Evolutionary conservation across 2,797 vertebrate species (phyloP), one percentile per base, ranked within the genome.

Genomic region (Dallia pectoralis): DNA sequence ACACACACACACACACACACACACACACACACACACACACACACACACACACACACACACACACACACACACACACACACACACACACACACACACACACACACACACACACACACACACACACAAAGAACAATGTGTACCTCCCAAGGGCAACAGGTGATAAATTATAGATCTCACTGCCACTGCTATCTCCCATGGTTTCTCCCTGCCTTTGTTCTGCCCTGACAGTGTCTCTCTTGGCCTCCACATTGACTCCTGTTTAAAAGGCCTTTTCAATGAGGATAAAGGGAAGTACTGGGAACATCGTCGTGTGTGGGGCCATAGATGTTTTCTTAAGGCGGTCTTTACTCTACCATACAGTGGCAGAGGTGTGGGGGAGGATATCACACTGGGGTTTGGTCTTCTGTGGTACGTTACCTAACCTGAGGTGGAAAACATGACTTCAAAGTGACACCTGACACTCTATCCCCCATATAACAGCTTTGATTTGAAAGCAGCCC

Each of bases 291-390:
- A 88, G 89, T 81, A 77, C 72, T 69, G 79, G 84, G 83, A 84
- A 86, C 82, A 85, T 77, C 87, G 25, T 86, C 86, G 87, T 92
- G 91, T 90, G 78, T 85, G 89, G 89, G 88, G n/a, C n/a, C 88
- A 83, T 87, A 89, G 92, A 94, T 93, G 92, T 93, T 93, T 91
- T 93, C 86, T 82, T 91, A 92, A 91, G 90, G 88, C 89, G 91
- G 90, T 87, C 86, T 59, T 25, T 59, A 59, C 22, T 59, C 22
- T 22, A 85, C 81, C 84, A 87, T 86, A 81, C 83, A 87, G 87
- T 74, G 74, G 74, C 73, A 79, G 79, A 89, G 88, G 90, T 72
- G 36, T 36, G 66, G 72, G 74, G 80, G 71, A 74, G 29, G 44
- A 25, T 25, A 12, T 32, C 67, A 71, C 51, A 68, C 71, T 40